Conservation (phyloP, 2,888 invertebrate species). For the Parascotia fuliginaria region DNA sequence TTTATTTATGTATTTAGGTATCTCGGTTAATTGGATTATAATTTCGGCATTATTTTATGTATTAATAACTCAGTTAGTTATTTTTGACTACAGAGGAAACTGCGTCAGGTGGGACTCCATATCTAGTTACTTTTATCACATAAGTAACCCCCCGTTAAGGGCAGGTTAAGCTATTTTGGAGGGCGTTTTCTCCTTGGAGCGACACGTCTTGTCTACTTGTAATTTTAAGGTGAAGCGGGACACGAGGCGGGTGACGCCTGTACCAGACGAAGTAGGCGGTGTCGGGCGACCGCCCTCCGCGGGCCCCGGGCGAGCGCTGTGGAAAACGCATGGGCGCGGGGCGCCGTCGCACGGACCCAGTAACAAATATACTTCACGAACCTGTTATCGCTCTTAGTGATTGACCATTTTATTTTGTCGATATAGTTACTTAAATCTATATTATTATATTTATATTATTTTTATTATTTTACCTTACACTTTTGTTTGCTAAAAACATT, state of each 20-base stretch:
- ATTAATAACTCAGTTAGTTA: background rate
- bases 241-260: slow-evolving; percentile 82
- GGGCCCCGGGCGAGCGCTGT: slow-evolving; percentile 79
- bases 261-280: slow-evolving; percentile 85
- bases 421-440: slow-evolving; percentile 43
- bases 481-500: too few relatives aligned
- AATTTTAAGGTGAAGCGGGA: slow-evolving; percentile 77
- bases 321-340: slow-evolving; percentile 78
- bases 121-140: background rate
- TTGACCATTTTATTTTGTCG: slow-evolving; percentile 58
- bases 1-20: background rate
- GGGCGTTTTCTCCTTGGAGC: slow-evolving; percentile 69
- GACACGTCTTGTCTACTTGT: slow-evolving; percentile 60
- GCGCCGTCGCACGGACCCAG: slow-evolving; percentile 77
- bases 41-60: too few relatives aligned
- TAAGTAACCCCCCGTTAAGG: slow-evolving; percentile 29
- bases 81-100: background rate
- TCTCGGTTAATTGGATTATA: too few relatives aligned
- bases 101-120: slow-evolving; percentile 1
- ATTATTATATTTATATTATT: too few relatives aligned
- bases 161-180: slow-evolving; percentile 55
- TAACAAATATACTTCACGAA: slow-evolving; percentile 82
- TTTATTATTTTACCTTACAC: too few relatives aligned
- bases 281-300: slow-evolving; percentile 82
- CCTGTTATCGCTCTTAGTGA: slow-evolving; percentile 73